Evolutionary conservation across 2,113 vertebrate species (phyloP), one percentile per base, ranked within the genome.

Genomic region (Labeo catla): DNA sequence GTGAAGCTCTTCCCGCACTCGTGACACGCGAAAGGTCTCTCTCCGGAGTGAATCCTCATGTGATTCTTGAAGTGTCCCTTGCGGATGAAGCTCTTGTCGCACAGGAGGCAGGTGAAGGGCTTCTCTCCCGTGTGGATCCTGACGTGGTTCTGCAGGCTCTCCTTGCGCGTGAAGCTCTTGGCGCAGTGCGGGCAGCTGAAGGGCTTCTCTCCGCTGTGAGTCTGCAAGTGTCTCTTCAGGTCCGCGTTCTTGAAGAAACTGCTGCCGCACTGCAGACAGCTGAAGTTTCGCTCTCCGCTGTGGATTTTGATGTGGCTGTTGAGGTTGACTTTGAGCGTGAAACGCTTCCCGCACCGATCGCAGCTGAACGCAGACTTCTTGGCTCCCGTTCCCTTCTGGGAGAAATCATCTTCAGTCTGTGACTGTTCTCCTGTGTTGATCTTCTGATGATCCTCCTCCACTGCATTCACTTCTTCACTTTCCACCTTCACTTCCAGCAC

Each of bases 51-150:
- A 52, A 52, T 52, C 50, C 50, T 11, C 50, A 52, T 52, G 50
- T 52, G 50, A 13, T 52, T 52, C 50, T 52, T 52, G 13, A 52
- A 52, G 50, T 52, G 50, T 15, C 50, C 50, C 50, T 52, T 92
- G 0, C 93, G 93, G 1, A 93, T 93, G 88, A 95, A 95, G 86
- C 91, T 92, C 66, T 95, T 94, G 1, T 93, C 94, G 1, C 94
- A 95, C 16, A 93, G 93, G 0, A 93, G 91, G 87, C 95, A 95
- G 36, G 76, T 52, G 45, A 95, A 91, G 86, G 93, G 73, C 73
- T 76, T 76, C 45, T 76, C 73, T 47, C 73, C 73, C 0, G 73
- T 76, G 73, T 76, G 73, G n/a, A 76, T 50, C 45, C 43, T 3
- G 43, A 57, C 36, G 50, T 78, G 76, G 13, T 78, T 34, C 76